These are phyloP conservation scores for Scytalopus superciliaris DNA, from an alignment of 2,113 vertebrate genomes.

Conservation along the genomic window DNA sequence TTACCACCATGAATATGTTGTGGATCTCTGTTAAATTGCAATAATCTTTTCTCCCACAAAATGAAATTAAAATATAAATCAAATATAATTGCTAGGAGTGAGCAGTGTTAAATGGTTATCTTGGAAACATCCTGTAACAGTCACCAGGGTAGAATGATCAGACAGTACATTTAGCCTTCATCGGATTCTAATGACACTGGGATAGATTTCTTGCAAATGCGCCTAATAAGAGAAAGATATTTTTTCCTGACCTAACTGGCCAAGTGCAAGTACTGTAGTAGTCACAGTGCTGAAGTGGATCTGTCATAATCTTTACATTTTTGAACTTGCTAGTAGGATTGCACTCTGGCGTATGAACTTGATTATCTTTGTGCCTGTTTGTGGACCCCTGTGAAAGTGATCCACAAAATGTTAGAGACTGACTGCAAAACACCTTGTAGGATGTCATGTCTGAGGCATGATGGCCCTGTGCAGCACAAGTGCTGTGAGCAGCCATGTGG, in stretches of 20 bases:
- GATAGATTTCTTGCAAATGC: background rate
- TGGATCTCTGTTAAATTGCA: background rate
- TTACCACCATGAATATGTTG: background rate
- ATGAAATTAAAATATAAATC: background rate
- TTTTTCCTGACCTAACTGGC: background rate
- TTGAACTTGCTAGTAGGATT: background rate
- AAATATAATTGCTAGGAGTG: background rate
- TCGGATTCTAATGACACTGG: background rate
- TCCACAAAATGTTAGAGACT: background rate
- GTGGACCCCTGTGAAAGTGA: background rate
- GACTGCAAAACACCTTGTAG: background rate
- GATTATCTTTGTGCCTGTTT: background rate
- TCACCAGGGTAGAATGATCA: background rate
- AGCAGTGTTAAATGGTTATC: background rate
- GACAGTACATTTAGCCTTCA: background rate
- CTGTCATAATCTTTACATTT: background rate
- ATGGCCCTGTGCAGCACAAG: rapidly evolving
- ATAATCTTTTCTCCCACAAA: background rate
- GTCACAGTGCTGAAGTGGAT: background rate
- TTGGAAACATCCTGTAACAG: background rate
- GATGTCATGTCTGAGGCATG: background rate
- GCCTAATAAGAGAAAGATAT: background rate
- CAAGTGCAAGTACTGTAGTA: background rate
- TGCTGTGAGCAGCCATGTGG: background rate
- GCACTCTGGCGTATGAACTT: background rate